These are phyloP conservation scores for Hemaris fuciformis DNA, from an alignment of 2,888 invertebrate genomes.

Conservation along the genomic window DNA sequence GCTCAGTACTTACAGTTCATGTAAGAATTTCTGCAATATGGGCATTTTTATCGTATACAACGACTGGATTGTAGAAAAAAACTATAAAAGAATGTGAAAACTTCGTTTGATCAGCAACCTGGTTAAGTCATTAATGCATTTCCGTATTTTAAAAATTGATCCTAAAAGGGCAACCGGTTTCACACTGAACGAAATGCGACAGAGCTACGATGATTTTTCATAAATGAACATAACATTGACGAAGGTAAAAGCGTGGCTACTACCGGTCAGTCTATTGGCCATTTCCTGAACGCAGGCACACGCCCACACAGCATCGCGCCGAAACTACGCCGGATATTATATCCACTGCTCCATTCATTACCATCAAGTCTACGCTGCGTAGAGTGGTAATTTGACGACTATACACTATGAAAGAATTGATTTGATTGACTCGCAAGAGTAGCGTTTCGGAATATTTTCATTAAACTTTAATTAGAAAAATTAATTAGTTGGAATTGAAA, in stretches of 20 bases:
- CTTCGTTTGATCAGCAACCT: too few relatives aligned
- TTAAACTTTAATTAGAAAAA: too few relatives aligned
- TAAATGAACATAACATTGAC: neutral
- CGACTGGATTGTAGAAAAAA: too few relatives aligned
- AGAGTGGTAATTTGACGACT: neutral
- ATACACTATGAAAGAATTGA: neutral
- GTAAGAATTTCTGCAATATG: too few relatives aligned
- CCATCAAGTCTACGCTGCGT: neutral
- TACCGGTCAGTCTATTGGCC: constrained; percentile 22
- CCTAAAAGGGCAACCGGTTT: too few relatives aligned
- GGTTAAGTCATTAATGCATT: too few relatives aligned
- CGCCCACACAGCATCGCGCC: constrained; percentile 26
- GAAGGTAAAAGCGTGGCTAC: neutral
- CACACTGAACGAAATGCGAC: too few relatives aligned
- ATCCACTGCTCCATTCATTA: neutral
- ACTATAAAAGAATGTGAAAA: too few relatives aligned
- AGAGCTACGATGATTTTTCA: neutral
- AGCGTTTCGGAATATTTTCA: neutral
- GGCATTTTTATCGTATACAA: too few relatives aligned
- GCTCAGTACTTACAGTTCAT: too few relatives aligned
- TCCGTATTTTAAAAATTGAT: too few relatives aligned
- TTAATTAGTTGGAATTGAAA: too few relatives aligned
- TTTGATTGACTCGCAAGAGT: neutral
- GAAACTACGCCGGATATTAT: constrained; percentile 6
- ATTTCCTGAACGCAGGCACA: constrained; percentile 33